These are phyloP conservation scores for Gymnothorax javanicus DNA, from an alignment of 2,797 vertebrate genomes.

Conservation along the genomic window DNA sequence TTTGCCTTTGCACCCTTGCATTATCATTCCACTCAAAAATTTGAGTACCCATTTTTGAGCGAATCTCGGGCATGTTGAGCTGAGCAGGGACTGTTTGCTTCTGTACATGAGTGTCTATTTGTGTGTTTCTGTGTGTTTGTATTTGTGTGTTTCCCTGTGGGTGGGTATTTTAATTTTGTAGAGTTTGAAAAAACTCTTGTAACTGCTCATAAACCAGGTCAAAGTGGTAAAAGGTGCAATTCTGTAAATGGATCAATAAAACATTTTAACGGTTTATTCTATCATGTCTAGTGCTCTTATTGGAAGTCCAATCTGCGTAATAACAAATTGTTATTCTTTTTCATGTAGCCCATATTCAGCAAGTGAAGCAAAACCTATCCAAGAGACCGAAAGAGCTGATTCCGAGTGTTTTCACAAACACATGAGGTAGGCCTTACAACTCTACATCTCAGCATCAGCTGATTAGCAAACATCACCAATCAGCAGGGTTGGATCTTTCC, in stretches of 20 bases:
- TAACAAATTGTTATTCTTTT: constrained; percentile 30
- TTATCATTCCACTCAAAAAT: neutral
- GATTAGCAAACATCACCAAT: constrained; percentile 20
- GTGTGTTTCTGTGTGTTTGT: too few species aligned
- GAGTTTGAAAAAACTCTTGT: neutral
- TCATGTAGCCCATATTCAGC: constrained; percentile 59
- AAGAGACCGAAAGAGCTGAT: constrained; percentile 63
- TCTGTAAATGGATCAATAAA: neutral
- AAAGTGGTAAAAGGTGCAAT: neutral
- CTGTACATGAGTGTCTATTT: neutral
- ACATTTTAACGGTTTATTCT: neutral
- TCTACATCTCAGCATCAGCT: constrained; percentile 34
- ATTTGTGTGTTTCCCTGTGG: too few species aligned
- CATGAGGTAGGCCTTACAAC: constrained; percentile 62
- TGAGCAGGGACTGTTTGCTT: neutral
- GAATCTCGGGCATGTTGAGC: neutral
- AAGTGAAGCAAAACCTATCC: constrained; percentile 64
- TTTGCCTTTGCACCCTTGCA: neutral
- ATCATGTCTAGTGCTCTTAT: neutral
- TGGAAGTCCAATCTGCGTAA: neutral
- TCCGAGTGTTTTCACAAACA: constrained; percentile 69
- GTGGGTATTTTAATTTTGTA: neutral
- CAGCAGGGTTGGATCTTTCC: constrained; percentile 43
- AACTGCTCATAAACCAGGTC: neutral
- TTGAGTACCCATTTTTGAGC: neutral